phyloP scores from a whole-genome alignment of 1,140 invertebrate species.

The Neocloeon triangulifer region DNA sequence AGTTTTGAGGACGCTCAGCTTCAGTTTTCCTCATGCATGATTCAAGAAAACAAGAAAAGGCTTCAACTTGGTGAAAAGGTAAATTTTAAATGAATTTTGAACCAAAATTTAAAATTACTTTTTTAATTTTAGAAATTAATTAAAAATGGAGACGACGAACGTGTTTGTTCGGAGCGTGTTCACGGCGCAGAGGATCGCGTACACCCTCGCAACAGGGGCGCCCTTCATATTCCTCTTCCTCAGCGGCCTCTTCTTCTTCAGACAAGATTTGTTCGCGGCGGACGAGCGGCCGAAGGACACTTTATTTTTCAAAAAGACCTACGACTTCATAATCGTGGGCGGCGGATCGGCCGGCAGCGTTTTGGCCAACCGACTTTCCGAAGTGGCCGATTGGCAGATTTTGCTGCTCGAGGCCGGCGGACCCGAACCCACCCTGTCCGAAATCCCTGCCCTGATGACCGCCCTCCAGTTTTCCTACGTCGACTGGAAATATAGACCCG shows the following conservation, averaged over 20 bases:
- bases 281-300: slow-evolving; percentile 26
- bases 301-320: slow-evolving; percentile 23
- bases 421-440: slow-evolving; percentile 13
- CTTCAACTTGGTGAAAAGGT: too few relatives aligned
- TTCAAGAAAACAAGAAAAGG: too few relatives aligned
- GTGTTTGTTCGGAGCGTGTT: too few relatives aligned
- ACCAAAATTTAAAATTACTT: too few relatives aligned
- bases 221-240: slow-evolving; percentile 32
- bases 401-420: slow-evolving; percentile 52
- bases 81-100: too few relatives aligned
- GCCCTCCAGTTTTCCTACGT: slow-evolving; percentile 10
- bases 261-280: slow-evolving; percentile 41
- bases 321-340: slow-evolving; percentile 59
- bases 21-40: too few relatives aligned
- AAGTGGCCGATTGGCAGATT: slow-evolving; percentile 22
- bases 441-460: slow-evolving; percentile 1
- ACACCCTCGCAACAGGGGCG: too few relatives aligned
- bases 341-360: slow-evolving; percentile 65
- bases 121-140: too few relatives aligned
- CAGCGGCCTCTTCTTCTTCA: slow-evolving; percentile 29
- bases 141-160: too few relatives aligned
- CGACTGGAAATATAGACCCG: slow-evolving; percentile 24
- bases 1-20: too few relatives aligned
- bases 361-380: slow-evolving; percentile 38
- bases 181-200: too few relatives aligned